phyloP scores from a whole-genome alignment of 2,888 invertebrate genomes.

The Cantharis nigra region DNA sequence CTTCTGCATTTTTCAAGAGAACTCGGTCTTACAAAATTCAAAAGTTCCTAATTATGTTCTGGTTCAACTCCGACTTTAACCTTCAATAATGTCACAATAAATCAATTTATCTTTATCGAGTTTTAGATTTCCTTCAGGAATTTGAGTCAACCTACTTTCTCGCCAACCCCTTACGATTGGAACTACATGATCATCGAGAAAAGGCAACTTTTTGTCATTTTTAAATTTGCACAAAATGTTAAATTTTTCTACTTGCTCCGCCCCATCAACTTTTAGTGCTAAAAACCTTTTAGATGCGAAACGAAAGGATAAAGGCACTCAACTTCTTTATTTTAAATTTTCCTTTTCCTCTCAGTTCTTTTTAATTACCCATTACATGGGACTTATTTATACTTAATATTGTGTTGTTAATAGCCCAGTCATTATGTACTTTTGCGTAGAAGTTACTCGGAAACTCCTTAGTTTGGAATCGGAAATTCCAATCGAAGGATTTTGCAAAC shows the following conservation, averaged over 20 bases:
- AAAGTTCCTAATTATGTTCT: neutral
- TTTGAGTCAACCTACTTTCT: neutral
- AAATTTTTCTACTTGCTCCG: neutral
- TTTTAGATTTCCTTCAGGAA: neutral
- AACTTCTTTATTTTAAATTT: neutral
- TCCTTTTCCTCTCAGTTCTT: neutral
- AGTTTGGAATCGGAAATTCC: too few relatives aligned
- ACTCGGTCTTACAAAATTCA: neutral
- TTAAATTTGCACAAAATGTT: neutral
- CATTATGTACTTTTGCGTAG: too few relatives aligned
- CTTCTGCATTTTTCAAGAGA: neutral
- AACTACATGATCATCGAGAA: neutral
- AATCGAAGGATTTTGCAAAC: too few relatives aligned
- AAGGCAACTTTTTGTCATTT: neutral
- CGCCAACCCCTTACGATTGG: neutral
- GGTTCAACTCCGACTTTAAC: neutral
- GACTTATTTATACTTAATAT: neutral
- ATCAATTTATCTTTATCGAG: neutral
- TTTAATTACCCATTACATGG: neutral
- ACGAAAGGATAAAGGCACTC: neutral
- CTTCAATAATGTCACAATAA: neutral
- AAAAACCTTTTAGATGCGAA: neutral
- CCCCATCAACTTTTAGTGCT: neutral
- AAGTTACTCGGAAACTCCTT: too few relatives aligned
- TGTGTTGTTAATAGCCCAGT: neutral